Base-by-base conservation (phyloP, 1,140 invertebrate species). In the Campoletis sonorensis region DNA sequence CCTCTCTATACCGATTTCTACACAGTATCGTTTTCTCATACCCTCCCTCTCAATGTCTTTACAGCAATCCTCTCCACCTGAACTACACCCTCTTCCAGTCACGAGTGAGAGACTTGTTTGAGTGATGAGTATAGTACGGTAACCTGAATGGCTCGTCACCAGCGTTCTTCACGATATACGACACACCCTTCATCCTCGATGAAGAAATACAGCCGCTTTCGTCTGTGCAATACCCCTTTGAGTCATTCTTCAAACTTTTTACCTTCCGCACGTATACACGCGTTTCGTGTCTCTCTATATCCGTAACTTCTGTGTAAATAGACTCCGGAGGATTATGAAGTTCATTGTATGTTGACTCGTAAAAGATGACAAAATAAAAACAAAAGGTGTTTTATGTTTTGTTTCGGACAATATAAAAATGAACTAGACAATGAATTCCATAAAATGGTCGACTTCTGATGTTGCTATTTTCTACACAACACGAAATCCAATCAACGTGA, bases 71-170 rank as follows among this genome's bases (percentile, higher is more conserved):
- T 64, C 61, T 72, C 37, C n/a, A 11, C 4, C 37, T 49, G 37
- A 37, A 72, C 16, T 21, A 37, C 30, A 37, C 68, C 68, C 33
- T 30, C 18, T 75, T 10, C n/a, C 40, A 13, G 40, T 13, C 8
- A 45, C 73, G 45, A 37, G 30, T 54, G 33, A 49, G 73, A 21
- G 54, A 37, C 13, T 79, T 72, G 16, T 64, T 79, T 49, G 26
- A 72, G 64, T 58, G 61, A 13, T 49, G 78, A 51, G 23, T 78
- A 70, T 0, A 49, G 78, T 49, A 16, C 49, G 72, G 73, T 16
- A 61, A 5, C 26, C 77, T 68, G 72, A 78, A 73, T 54, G 54
- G 45, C 27, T 80, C 79, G 70, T 80, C 68, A 80, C 70, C 27
- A 70, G 73, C n/a, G 45, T 67, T 75, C 79, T 81, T 11, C 27